Base-by-base conservation (phyloP, 2,797 vertebrate species). In the Australoheros facetus region DNA sequence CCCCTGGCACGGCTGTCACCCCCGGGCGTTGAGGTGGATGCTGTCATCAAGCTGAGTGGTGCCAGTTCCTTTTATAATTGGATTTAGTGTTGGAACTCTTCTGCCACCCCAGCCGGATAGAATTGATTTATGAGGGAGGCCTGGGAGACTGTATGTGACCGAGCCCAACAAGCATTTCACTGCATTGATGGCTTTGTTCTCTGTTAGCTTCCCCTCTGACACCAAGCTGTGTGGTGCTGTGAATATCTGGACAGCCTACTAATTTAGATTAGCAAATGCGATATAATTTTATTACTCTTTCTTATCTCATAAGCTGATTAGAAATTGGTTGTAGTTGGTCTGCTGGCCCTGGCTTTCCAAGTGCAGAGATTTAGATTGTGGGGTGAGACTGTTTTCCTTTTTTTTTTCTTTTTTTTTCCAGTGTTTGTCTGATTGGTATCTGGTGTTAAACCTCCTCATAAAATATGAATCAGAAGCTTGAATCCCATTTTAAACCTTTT, bases 11-110 rank as follows among this genome's bases (percentile, higher is more conserved):
- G 80, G 77, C 86, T 80, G 79, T 71, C 80, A 55, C 85, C 62
- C 51, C 45, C 28, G 19, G 62, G 79, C 82, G 59, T 76, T 81
- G 78, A 90, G 85, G 87, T 89, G 88, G 89, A 90, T 83, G 71
- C 86, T 42, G 73, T 91, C 85, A 88, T 93, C 89, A 84, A 90
- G 85, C 88, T 91, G 87, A 93, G 89, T 91, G 89, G 88, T 95
- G 92, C 92, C 91, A 93, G 88, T 87, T 77, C 26, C 53, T 78
- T 90, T 93, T 91, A 90, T 92, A 93, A 91, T 89, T 93, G 89
- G 89, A 93, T 94, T 93, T 93, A 90, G 83, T 92, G 84, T 92
- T 94, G 91, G 92, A 90, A 89, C 77, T 53, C 71, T 85, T 80
- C 82, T 56, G 39, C 23, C n/a, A 30, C 69, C 73, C 71, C 75